Evolutionary conservation across 2,113 vertebrate genomes (phyloP).

Genomic region (Raphicerus campestris): DNA sequence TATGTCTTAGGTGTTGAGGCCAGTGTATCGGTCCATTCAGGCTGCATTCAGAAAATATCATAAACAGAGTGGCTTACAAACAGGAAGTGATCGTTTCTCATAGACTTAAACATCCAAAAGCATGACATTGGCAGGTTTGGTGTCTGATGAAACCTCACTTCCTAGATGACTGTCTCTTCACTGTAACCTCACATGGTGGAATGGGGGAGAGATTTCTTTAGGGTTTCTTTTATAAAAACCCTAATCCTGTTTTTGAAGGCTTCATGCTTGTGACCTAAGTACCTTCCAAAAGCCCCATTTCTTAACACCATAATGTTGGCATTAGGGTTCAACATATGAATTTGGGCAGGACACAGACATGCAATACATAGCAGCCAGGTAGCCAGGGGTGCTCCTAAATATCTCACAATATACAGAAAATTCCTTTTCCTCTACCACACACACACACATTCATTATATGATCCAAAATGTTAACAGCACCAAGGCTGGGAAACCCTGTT

Average conservation of each 20-base stretch:
- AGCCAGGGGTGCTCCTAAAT: not conserved
- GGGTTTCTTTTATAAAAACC: not conserved
- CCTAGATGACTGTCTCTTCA: not conserved
- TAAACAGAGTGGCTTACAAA: not conserved
- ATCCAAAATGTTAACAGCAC: not conserved
- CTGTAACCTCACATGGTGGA: not conserved
- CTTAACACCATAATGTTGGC: not conserved
- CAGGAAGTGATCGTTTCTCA: not conserved
- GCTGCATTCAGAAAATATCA: not conserved
- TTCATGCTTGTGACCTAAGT: not conserved
- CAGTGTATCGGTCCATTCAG: not conserved
- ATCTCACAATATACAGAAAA: not conserved
- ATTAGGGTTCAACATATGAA: not conserved
- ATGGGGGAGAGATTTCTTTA: not conserved
- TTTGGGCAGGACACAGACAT: not conserved
- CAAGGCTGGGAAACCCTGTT: not conserved
- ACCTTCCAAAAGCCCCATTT: not conserved
- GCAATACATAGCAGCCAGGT: not conserved
- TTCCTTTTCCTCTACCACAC: not conserved
- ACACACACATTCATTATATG: not conserved
- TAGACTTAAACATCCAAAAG: not conserved
- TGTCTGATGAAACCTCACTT: not conserved
- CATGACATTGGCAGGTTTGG: not conserved
- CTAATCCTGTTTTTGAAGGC: not conserved
- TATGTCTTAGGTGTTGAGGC: not conserved